Evolutionary conservation across 2,113 vertebrate genomes (phyloP), one percentile per base, ranked within the genome.

Genomic region (Spilogale gracilis): DNA sequence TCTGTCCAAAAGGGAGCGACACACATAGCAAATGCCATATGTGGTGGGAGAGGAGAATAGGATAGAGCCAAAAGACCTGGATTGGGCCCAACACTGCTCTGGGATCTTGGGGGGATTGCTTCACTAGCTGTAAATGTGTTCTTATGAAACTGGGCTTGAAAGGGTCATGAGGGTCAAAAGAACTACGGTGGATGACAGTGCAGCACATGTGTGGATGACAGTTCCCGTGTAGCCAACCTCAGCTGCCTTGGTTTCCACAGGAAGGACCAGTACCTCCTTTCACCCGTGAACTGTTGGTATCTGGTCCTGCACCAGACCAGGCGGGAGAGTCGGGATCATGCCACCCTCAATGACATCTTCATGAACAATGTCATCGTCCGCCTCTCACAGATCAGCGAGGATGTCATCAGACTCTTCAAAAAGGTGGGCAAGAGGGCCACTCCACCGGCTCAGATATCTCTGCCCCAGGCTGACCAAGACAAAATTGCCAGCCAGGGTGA

Each of bases 321-420:
- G 4, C 98, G 99, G 27, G 99, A 99, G 98, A 99, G 99, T 99
- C 98, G 99, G 45, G 99, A 99, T 98, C 99, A 99, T 0, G 99
- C 99, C 97, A 99, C 99, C 6, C 99, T 99, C 89, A 99, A 99
- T 0, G 99, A 99, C 98, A 99, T 99, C 99, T 99, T 99, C 98
- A 99, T 99, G 98, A 99, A 99, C 99, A 99, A 99, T 54, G 99
- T 99, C 98, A 99, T 99, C 9, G 99, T 99, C 25, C 99, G 99
- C 11, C 99, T 99, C 95, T 99, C 99, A 0, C 99, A 99, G 97
- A 99, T 99, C 98, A 99, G 99, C 0, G 99, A 99, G 97, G 99
- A 99, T 98, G 99, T 99, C 99, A 99, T 99, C 99, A 99, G 99
- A 97, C 99, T 99, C 98, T 99, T 99, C 96, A 99, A 99, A 98